Evolutionary conservation across 1,140 invertebrate genomes (phyloP).

Genomic region (Anoplolepis gracilipes): DNA sequence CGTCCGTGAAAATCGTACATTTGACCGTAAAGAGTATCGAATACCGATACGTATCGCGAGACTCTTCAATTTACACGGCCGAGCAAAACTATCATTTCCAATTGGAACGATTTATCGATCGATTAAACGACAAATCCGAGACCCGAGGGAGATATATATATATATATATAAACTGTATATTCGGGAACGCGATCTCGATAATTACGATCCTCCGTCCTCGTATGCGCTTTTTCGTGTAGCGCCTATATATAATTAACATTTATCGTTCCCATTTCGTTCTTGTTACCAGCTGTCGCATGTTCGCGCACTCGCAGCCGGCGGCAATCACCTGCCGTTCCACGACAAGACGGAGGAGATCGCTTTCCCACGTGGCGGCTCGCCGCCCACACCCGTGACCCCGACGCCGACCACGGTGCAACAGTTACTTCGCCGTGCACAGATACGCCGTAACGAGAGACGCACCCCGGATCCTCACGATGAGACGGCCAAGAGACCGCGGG

Average conservation of each 20-base stretch:
- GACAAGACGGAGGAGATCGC: conserved; percentile 85
- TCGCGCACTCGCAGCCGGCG: conserved; percentile 86
- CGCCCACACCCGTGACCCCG: conserved; percentile 87
- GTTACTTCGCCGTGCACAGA: conserved; percentile 89
- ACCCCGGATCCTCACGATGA: conserved; percentile 87
- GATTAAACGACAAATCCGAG: conserved; percentile 22
- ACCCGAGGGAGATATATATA: background rate
- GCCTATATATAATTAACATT: conserved; percentile 9
- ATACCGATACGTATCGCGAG: conserved; percentile 26
- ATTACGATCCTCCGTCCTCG: background rate
- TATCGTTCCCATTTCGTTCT: background rate
- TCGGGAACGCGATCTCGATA: background rate
- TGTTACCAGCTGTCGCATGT: conserved; percentile 85
- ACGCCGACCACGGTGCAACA: conserved; percentile 88
- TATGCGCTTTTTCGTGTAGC: background rate
- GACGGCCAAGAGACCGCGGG: conserved; percentile 85
- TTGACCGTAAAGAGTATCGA: conserved; percentile 18
- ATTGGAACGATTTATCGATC: conserved; percentile 28
- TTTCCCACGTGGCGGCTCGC: conserved; percentile 82
- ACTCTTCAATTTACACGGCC: conserved; percentile 31
- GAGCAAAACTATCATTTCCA: conserved; percentile 5
- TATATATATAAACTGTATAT: too few species aligned
- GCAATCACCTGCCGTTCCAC: conserved; percentile 86
- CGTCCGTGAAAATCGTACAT: background rate
- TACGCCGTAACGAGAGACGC: conserved; percentile 88